phyloP scores from a whole-genome alignment of 2,888 invertebrate genomes.

The Anarsia innoxiella region DNA sequence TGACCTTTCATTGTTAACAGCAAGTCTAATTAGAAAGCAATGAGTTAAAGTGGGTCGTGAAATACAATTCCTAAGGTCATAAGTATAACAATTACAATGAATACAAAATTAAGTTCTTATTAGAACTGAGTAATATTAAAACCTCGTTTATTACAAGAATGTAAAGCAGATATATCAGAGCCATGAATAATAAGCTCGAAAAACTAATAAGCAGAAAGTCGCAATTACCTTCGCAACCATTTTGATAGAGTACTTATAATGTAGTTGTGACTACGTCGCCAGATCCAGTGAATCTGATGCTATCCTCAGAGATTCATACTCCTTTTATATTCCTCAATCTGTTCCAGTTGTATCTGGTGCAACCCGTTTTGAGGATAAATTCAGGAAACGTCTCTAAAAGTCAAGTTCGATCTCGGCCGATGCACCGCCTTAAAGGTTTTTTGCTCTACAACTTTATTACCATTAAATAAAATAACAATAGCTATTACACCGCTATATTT shows the following conservation, averaged over 20 bases:
- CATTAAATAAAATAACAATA: conserved; percentile 7
- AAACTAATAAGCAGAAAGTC: too few species aligned
- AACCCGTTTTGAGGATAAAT: conserved; percentile 44
- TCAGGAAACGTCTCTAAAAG: conserved; percentile 64
- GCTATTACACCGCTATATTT: conserved; percentile 6
- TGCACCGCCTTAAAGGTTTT: conserved; percentile 41
- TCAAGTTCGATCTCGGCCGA: conserved; percentile 54
- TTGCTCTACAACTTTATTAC: conserved; percentile 3
- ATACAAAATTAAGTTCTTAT: too few species aligned
- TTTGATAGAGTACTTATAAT: conserved; percentile 33
- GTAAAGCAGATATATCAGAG: too few species aligned
- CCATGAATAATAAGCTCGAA: too few species aligned
- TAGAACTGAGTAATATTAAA: too few species aligned
- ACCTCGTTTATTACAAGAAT: too few species aligned
- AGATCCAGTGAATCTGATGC: conserved; percentile 45
- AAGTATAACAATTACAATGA: too few species aligned
- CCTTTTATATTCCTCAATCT: conserved; percentile 45
- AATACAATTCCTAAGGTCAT: too few species aligned
- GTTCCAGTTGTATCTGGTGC: conserved; percentile 42
- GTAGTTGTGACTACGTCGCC: conserved; percentile 51
- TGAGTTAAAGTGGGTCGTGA: background rate
- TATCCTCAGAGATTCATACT: conserved; percentile 17
- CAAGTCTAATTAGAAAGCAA: too few species aligned
- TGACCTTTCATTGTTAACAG: too few species aligned
- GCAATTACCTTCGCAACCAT: conserved; percentile 60